Base-by-base conservation (phyloP, 2,888 invertebrate species). In the Apamea monoglypha region DNA sequence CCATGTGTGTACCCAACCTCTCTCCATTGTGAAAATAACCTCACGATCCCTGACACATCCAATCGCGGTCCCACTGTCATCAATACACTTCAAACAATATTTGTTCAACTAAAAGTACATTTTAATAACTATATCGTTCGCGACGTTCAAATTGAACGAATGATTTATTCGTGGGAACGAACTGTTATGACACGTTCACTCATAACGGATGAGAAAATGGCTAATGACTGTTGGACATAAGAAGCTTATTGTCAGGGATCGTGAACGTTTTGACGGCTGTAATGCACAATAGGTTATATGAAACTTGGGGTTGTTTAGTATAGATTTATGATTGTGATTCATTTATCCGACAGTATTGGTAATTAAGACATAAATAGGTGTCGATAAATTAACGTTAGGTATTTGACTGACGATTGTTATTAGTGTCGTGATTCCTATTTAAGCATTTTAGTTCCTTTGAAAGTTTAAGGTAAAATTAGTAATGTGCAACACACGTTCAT, bases 21-120 rank as follows among this genome's bases (percentile, higher is more conserved):
- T 72, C 68, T 87, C 83, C 87, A 92, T 94, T 93, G 91, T 92
- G 91, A 92, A 84, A 91, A 91, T 89, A 91, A 91, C 91, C 91
- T 91, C 93, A 94, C 94, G 93, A 94, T 91, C 91, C 90, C 90
- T 87, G 90, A 90, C 91, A 92, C 91, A 91, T 93, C 92, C 91
- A 91, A 92, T 91, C 90, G 81, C 82, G 85, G 88, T 90, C 87
- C 80, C 80, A 89, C 88, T 89, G 90, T 92, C 94, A 95, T 95
- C 92, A 94, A 94, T 94, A 93, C 85, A 90, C 92, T 89, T 93
- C 93, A 90, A 83, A 90, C 82, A 87, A 78, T 91, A 89, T 94
- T 93, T 93, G 94, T 93, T 93, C 89, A 89, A 89, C 89, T 89
- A 90, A 90, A 87, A 90, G 82, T 89, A 90, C 89, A 87, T 91